Conservation (phyloP, 2,797 vertebrate species). For the Decapterus maruadsi region DNA sequence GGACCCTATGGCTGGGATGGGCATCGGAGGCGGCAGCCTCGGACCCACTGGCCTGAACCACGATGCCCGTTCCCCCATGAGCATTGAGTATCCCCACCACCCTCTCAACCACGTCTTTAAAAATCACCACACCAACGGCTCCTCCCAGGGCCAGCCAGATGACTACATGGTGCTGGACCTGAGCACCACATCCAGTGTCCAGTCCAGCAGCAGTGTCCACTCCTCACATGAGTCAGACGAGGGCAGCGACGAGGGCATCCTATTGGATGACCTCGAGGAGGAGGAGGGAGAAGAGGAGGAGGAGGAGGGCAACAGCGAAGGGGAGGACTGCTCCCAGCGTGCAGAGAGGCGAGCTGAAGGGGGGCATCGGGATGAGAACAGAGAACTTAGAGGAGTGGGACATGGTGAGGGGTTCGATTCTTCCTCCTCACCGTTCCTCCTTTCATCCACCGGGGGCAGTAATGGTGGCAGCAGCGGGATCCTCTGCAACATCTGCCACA, state of each 20-base stretch:
- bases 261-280: slow-evolving; percentile 93
- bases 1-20: slow-evolving; percentile 91
- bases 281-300: slow-evolving; percentile 77
- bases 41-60: slow-evolving; percentile 88
- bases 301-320: slow-evolving; percentile 89
- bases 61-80: slow-evolving; percentile 89
- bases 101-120: slow-evolving; percentile 68
- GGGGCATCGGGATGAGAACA: slow-evolving; percentile 71
- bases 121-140: slow-evolving; percentile 88
- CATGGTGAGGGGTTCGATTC: slow-evolving; percentile 71
- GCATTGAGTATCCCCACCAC: slow-evolving; percentile 88
- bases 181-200: slow-evolving; percentile 96
- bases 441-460: slow-evolving; percentile 87
- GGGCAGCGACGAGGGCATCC: slow-evolving; percentile 97
- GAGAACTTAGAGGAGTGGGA: slow-evolving; percentile 64
- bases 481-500: slow-evolving; percentile 99
- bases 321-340: slow-evolving; percentile 91
- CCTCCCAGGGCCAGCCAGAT: slow-evolving; percentile 89
- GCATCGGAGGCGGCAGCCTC: slow-evolving; percentile 87
- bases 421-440: slow-evolving; percentile 89
- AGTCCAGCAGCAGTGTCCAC: slow-evolving; percentile 96
- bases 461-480: slow-evolving; percentile 91
- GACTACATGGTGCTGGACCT: slow-evolving; percentile 98
- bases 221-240: slow-evolving; percentile 96
- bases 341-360: slow-evolving; percentile 71